phyloP scores from a whole-genome alignment of 2,888 invertebrate species.

The Salpingus planirostris region DNA sequence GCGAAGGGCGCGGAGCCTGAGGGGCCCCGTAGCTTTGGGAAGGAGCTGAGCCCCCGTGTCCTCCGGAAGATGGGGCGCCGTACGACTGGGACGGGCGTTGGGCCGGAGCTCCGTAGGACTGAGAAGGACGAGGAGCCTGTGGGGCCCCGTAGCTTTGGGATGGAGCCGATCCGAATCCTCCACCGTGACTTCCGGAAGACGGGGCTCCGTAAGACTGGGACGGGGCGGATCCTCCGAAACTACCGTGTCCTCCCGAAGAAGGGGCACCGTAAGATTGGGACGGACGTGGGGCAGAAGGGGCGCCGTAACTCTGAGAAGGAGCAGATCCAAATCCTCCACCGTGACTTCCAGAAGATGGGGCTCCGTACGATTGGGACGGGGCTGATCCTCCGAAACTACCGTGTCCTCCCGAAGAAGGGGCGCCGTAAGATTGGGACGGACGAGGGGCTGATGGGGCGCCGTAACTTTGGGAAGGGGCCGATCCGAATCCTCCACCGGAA shows the following conservation, averaged over 20 bases:
- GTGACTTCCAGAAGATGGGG: slow-evolving; percentile 24
- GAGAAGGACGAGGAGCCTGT: slow-evolving; percentile 36
- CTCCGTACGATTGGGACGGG: slow-evolving; percentile 39
- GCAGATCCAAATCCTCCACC: slow-evolving; percentile 1
- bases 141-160: slow-evolving; percentile 30
- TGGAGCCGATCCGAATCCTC: slow-evolving; percentile 2
- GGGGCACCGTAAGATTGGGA: slow-evolving; percentile 28
- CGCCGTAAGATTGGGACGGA: slow-evolving; percentile 30
- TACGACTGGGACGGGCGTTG: slow-evolving; percentile 34
- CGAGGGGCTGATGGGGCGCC: slow-evolving; percentile 20
- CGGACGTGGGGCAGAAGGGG: slow-evolving; percentile 22
- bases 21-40: slow-evolving; percentile 39
- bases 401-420: slow-evolving; percentile 24
- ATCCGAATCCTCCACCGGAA: slow-evolving; percentile 7
- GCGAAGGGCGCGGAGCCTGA: slow-evolving; percentile 3
- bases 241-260: slow-evolving; percentile 22
- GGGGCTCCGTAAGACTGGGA: slow-evolving; percentile 41
- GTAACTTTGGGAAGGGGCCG: slow-evolving; percentile 19
- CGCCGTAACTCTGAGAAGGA: slow-evolving; percentile 21
- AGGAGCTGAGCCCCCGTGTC: slow-evolving; percentile 9
- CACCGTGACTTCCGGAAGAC: slow-evolving; percentile 14
- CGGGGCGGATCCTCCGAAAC: slow-evolving; percentile 1
- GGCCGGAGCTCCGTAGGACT: slow-evolving; percentile 49
- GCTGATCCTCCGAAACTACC: neutral
- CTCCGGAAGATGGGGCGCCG: slow-evolving; percentile 33